Conservation (phyloP, 2,113 vertebrate species). For the Calyptomena viridis region DNA sequence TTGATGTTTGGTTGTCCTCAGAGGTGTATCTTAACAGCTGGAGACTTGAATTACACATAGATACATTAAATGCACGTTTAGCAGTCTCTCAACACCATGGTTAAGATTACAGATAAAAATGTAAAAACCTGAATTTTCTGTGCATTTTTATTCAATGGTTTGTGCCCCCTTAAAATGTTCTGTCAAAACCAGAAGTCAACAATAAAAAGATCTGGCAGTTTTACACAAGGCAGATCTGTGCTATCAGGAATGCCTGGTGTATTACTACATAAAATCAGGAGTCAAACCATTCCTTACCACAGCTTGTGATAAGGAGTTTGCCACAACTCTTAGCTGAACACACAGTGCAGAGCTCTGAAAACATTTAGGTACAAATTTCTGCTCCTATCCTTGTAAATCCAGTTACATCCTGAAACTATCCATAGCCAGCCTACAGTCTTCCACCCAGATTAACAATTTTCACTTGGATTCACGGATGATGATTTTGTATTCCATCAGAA, state of each 20-base stretch:
- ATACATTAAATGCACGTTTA: fast-evolving
- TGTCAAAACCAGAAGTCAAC: background rate
- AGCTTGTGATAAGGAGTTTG: background rate
- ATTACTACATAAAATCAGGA: background rate
- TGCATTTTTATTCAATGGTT: background rate
- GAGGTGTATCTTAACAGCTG: background rate
- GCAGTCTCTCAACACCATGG: background rate
- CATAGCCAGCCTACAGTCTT: background rate
- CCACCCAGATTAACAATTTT: background rate
- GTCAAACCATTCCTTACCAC: background rate
- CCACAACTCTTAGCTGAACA: background rate
- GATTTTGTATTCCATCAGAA: background rate
- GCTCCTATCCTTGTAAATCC: background rate
- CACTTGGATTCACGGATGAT: background rate
- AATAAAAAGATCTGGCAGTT: background rate
- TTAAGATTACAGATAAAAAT: background rate
- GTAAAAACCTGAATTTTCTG: background rate
- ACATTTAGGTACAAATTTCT: background rate
- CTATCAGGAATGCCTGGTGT: background rate
- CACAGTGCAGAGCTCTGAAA: background rate
- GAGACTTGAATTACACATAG: background rate
- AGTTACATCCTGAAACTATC: background rate
- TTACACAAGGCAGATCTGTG: background rate
- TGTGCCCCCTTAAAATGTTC: background rate
- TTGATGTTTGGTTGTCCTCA: background rate